Conservation (phyloP, 2,888 invertebrate species). For the Endotricha flammealis region DNA sequence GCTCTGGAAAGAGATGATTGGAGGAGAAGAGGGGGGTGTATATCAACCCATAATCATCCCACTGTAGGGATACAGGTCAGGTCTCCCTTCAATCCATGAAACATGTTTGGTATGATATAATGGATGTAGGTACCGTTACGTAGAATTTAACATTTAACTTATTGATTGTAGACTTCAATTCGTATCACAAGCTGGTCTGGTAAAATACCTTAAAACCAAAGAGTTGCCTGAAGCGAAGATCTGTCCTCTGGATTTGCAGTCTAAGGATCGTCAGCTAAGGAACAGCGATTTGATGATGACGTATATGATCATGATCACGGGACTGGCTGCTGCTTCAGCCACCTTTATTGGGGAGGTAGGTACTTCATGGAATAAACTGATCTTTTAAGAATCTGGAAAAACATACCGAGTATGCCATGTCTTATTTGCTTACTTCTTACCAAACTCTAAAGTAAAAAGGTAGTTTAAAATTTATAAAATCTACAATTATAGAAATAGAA, state of each 20-base stretch:
- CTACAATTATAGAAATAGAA: too few species aligned
- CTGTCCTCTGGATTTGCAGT: conserved; percentile 88
- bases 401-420: too few species aligned
- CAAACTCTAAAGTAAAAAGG: too few species aligned
- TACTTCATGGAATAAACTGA: neutral
- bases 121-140: too few species aligned
- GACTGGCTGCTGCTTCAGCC: conserved; percentile 81
- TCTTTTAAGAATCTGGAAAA: too few species aligned
- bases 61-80: too few species aligned
- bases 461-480: too few species aligned
- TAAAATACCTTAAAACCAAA: conserved; percentile 80
- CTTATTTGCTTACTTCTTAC: neutral
- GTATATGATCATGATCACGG: conserved; percentile 85
- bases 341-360: conserved; percentile 82
- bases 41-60: too few species aligned
- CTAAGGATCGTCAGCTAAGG: conserved; percentile 86
- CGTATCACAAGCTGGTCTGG: conserved; percentile 86
- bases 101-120: too few species aligned
- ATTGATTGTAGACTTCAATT: conserved; percentile 75
- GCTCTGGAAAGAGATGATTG: too few species aligned
- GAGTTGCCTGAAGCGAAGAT: conserved; percentile 86
- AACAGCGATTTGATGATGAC: conserved; percentile 89
- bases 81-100: too few species aligned
- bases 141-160: neutral
- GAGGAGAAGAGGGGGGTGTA: too few species aligned